Percentiles rank a stretch among this genome's conserved stretches.
Conservation (phyloP, 1,140 invertebrate genomes). For the Ceratosolen solmsi region DNA sequence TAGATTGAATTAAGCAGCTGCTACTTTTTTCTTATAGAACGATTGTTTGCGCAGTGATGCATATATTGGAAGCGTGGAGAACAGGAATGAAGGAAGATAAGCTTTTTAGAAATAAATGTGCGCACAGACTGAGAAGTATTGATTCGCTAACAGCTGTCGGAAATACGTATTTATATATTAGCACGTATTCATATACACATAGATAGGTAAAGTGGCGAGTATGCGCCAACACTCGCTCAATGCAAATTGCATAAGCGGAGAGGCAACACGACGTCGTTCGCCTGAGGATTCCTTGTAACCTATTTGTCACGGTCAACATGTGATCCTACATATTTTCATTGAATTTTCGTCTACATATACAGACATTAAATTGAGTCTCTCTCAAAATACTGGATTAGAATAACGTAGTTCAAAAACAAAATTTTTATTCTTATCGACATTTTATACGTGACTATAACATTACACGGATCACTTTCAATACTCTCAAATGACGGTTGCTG, state of each 20-base stretch:
- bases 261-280: constrained; percentile 38
- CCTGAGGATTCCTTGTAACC: constrained; percentile 44
- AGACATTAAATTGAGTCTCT: too few species aligned
- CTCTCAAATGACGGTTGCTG: too few species aligned
- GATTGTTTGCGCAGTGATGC: not conserved
- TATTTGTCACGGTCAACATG: too few species aligned
- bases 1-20: too few species aligned
- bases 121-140: not conserved
- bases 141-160: not conserved
- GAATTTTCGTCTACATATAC: too few species aligned
- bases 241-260: constrained; percentile 49
- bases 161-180: not conserved
- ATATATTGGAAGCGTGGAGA: not conserved
- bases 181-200: not conserved
- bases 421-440: too few species aligned
- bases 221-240: constrained; percentile 37
- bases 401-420: too few species aligned
- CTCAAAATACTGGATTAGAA: too few species aligned
- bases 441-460: too few species aligned
- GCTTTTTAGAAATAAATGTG: constrained; percentile 22
- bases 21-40: too few species aligned
- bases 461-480: too few species aligned
- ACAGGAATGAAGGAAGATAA: constrained; percentile 2
- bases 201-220: not conserved
- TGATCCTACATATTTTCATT: too few species aligned